Evolutionary conservation across 2,797 vertebrate genomes (phyloP).

Genomic region (Loris lydekkerianus): DNA sequence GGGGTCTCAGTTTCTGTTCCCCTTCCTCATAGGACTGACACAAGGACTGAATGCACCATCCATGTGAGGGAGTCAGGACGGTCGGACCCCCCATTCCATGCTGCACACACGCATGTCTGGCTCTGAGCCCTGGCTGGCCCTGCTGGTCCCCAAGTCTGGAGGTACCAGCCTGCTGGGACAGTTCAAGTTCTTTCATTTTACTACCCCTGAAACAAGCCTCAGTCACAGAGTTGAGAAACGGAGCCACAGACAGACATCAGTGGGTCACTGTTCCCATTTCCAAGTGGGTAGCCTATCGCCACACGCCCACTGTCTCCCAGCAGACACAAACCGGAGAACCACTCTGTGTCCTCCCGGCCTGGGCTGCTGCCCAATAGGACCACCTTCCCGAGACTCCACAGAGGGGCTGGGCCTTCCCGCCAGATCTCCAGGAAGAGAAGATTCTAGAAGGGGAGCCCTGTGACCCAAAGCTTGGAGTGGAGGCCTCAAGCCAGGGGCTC

Average conservation of each 20-base stretch:
- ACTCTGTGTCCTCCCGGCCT: neutral
- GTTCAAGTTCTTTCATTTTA: neutral
- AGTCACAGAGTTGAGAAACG: neutral
- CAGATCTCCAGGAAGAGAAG: neutral
- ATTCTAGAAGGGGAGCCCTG: neutral
- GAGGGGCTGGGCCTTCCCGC: neutral
- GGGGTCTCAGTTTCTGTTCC: neutral
- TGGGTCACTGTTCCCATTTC: conserved; percentile 55
- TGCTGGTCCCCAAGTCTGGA: neutral
- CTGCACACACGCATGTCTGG: accelerated
- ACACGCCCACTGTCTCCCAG: neutral
- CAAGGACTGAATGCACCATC: neutral
- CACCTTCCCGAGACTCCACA: neutral
- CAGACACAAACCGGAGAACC: too few relatives aligned
- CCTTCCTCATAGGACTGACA: neutral
- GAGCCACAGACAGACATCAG: conserved; percentile 21
- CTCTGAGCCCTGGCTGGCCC: neutral
- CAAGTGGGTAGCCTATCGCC: neutral
- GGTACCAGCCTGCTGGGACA: neutral
- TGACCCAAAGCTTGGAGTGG: neutral
- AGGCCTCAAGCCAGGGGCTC: neutral
- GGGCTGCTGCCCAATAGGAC: neutral
- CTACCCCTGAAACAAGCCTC: neutral
- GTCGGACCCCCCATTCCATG: neutral
- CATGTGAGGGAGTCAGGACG: accelerated